Conservation (phyloP, 2,797 vertebrate genomes). For the Pangasius larnaudii region DNA sequence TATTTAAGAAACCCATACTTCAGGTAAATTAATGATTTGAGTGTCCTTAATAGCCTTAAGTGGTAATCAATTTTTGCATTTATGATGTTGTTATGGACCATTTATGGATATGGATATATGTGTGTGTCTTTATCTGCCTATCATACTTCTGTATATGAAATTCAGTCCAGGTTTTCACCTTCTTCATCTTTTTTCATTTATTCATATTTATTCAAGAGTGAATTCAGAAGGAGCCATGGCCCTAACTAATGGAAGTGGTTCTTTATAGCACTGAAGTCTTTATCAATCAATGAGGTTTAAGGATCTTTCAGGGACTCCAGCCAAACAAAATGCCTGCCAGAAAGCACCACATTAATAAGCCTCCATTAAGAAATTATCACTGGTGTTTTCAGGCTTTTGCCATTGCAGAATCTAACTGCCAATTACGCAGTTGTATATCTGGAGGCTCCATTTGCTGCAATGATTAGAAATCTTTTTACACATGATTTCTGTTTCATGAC, state of each 20-base stretch:
- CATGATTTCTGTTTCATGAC: conserved; percentile 50
- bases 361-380: conserved; percentile 79
- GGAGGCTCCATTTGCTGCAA: conserved; percentile 71
- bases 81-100: background rate
- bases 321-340: conserved; percentile 61
- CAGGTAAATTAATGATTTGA: background rate
- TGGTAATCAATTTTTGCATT: background rate
- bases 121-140: background rate
- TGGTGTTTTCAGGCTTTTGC: conserved; percentile 74
- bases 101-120: background rate
- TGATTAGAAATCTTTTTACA: conserved; percentile 47
- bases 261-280: conserved; percentile 50
- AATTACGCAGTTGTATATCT: conserved; percentile 75
- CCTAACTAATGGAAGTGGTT: conserved; percentile 36
- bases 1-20: background rate
- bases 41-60: background rate
- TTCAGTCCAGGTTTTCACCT: background rate
- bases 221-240: conserved; percentile 28
- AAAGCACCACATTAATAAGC: conserved; percentile 72
- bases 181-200: conserved; percentile 38
- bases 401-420: conserved; percentile 73
- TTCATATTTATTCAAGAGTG: conserved; percentile 35
- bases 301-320: conserved; percentile 50
- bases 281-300: conserved; percentile 53
- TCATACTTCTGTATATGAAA: background rate